These are phyloP conservation scores for Cotesia congregata DNA, from an alignment of 2,888 invertebrate species.

Conservation along the genomic window DNA sequence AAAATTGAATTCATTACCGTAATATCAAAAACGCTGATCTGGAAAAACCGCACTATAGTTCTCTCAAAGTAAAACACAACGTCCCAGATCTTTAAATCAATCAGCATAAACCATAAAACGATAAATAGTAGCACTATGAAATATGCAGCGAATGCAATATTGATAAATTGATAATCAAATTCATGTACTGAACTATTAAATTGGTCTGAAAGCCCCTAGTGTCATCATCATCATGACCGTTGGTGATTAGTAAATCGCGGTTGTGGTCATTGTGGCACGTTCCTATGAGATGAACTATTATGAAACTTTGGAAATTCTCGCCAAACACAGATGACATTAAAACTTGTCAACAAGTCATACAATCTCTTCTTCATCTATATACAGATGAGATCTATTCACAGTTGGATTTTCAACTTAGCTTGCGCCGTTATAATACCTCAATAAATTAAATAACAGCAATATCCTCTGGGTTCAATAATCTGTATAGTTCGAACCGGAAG, in stretches of 20 bases:
- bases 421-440: background rate
- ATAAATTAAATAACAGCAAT: background rate
- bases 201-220: constrained; percentile 18
- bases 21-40: no score
- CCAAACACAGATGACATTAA: background rate
- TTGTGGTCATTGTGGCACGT: constrained; percentile 28
- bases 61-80: background rate
- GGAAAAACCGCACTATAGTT: no score
- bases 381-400: background rate
- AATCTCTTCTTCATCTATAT: background rate
- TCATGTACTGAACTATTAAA: constrained; percentile 12
- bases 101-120: background rate
- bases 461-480: constrained; percentile 2
- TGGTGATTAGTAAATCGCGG: constrained; percentile 38
- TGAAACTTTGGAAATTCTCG: constrained; percentile 16
- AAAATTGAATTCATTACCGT: no score
- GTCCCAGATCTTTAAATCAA: background rate
- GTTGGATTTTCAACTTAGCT: background rate
- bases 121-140: background rate
- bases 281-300: constrained; percentile 5
- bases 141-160: constrained; percentile 4
- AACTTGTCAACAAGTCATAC: constrained; percentile 11
- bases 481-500: background rate
- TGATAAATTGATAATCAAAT: constrained; percentile 10
- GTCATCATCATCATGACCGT: constrained; percentile 26